phyloP scores from a whole-genome alignment of 2,888 invertebrate genomes.

The Phorcus lineatus region DNA sequence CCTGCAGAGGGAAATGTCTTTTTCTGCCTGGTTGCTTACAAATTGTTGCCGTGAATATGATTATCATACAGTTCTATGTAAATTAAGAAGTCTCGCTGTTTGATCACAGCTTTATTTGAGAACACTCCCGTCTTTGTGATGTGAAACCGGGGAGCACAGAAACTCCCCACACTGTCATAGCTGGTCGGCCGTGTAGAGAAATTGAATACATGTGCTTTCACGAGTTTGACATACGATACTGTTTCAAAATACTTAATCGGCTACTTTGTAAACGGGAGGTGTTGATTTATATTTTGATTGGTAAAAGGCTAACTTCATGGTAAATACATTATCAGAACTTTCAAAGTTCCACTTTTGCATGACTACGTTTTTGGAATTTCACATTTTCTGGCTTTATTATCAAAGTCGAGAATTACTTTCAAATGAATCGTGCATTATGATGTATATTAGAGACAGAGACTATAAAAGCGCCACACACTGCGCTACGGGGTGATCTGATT shows the following conservation, averaged over 20 bases:
- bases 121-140: conserved; percentile 1
- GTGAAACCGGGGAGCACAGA: not conserved
- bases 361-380: not conserved
- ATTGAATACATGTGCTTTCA: not conserved
- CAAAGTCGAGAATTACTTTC: no score
- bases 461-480: no score
- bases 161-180: conserved; percentile 11
- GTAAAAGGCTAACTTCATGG: not conserved
- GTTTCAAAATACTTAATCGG: not conserved
- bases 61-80: conserved; percentile 18
- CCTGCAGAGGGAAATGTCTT: not conserved
- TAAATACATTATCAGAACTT: not conserved
- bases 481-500: no score
- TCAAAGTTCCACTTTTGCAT: not conserved
- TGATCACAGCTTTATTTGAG: not conserved
- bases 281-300: not conserved
- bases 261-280: not conserved
- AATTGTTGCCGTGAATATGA: conserved; percentile 7
- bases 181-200: conserved; percentile 2
- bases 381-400: not conserved
- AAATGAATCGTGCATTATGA: no score
- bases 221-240: not conserved
- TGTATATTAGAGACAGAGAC: no score
- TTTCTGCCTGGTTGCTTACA: conserved; percentile 12
- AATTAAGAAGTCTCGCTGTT: not conserved